Conservation (phyloP, 2,797 vertebrate species). For the Clarias platycephalus region DNA sequence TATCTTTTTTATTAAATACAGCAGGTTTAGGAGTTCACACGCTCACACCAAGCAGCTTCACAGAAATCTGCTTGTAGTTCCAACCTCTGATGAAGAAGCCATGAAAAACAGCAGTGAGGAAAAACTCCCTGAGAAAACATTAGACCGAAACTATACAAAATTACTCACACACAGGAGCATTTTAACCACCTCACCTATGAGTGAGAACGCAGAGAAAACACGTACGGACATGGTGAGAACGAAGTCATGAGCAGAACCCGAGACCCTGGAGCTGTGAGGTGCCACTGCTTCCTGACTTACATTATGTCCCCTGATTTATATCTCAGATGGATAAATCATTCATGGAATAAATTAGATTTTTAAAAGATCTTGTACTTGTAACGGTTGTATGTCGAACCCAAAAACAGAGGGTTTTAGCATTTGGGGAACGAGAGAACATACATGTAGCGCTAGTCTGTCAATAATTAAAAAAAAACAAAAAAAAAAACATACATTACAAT, state of each 20-base stretch:
- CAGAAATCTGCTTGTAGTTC: background rate
- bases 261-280: background rate
- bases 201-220: background rate
- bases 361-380: background rate
- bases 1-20: background rate
- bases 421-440: no score
- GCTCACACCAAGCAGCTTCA: background rate
- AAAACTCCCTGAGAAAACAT: background rate
- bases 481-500: no score
- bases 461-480: no score
- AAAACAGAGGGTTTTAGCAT: background rate
- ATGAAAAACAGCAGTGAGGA: background rate
- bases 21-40: background rate
- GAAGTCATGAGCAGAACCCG: background rate
- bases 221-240: background rate
- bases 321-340: background rate
- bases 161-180: background rate
- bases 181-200: background rate
- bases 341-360: background rate
- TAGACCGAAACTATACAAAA: background rate
- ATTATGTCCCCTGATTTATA: background rate
- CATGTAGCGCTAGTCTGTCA: no score
- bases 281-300: background rate
- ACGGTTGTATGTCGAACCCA: background rate
- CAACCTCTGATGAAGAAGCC: background rate